phyloP scores from a whole-genome alignment of 2,888 invertebrate genomes.

The Cepaea hortensis region DNA sequence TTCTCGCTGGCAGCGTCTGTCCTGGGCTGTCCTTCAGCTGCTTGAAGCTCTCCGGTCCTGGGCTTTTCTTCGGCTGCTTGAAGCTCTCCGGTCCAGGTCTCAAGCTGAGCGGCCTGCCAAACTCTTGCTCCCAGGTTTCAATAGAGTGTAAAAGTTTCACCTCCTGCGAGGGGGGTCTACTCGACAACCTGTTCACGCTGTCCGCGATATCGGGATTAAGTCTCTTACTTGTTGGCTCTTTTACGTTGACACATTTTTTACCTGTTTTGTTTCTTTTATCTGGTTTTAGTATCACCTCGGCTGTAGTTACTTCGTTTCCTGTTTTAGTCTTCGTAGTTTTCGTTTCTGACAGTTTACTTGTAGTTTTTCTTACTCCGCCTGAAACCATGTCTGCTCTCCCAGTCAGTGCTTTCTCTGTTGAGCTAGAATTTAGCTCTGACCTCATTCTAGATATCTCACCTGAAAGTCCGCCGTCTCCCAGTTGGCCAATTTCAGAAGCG shows the following conservation, averaged over 20 bases:
- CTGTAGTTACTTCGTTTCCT: not conserved
- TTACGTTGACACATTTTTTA: not conserved
- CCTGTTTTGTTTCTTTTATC: not conserved
- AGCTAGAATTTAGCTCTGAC: not conserved
- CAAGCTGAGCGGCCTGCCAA: not conserved
- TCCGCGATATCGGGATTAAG: not conserved
- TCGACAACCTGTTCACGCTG: not conserved
- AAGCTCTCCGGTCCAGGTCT: not conserved
- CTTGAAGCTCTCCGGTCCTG: not conserved
- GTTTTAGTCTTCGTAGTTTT: not conserved
- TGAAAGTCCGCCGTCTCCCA: not conserved
- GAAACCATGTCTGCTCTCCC: not conserved
- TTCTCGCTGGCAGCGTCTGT: not conserved
- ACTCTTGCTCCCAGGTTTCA: slow-evolving; percentile 6
- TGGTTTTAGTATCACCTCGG: not conserved
- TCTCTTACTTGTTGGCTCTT: not conserved
- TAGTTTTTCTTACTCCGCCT: not conserved
- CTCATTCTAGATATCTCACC: not conserved
- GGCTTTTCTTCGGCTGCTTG: not conserved
- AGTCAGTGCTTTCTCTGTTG: not conserved
- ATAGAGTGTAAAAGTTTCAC: not conserved
- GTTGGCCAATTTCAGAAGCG: not conserved
- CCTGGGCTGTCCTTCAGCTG: not conserved
- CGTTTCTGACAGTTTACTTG: not conserved
- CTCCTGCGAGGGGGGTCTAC: not conserved